These are phyloP conservation scores for Clarias macrocephalus DNA, from an alignment of 2,113 vertebrate genomes.

Conservation along the genomic window DNA sequence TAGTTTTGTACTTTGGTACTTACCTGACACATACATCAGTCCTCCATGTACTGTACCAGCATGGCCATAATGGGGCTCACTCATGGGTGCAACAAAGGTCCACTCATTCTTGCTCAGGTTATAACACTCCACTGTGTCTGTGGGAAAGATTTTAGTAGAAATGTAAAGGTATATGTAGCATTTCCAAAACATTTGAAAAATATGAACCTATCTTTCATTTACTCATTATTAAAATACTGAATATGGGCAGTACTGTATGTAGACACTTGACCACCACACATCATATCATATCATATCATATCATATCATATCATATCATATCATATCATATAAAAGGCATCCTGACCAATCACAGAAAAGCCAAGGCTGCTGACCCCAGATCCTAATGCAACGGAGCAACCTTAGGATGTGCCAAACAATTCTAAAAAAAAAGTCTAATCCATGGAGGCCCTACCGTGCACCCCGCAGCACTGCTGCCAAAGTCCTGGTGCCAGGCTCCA, in stretches of 20 bases:
- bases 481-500: too few relatives aligned
- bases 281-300: too few relatives aligned
- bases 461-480: too few relatives aligned
- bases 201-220: not conserved
- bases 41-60: slow-evolving; percentile 75
- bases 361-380: too few relatives aligned
- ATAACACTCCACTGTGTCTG: slow-evolving; percentile 79
- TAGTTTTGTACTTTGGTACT: slow-evolving; percentile 7
- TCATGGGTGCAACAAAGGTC: slow-evolving; percentile 72
- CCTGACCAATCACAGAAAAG: too few relatives aligned
- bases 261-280: not conserved
- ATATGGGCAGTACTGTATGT: not conserved
- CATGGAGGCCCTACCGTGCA: too few relatives aligned
- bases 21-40: slow-evolving; percentile 81
- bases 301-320: not conserved
- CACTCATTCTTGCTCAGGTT: slow-evolving; percentile 77
- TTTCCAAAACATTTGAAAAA: not conserved
- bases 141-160: slow-evolving; percentile 15
- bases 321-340: not conserved
- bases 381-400: too few relatives aligned
- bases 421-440: too few relatives aligned
- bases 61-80: slow-evolving; percentile 79
- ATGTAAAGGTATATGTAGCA: not conserved
- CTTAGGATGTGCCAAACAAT: too few relatives aligned
- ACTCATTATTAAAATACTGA: not conserved